These are phyloP conservation scores for Leucophenga maculata DNA, from an alignment of 2,888 invertebrate genomes.

Conservation along the genomic window DNA sequence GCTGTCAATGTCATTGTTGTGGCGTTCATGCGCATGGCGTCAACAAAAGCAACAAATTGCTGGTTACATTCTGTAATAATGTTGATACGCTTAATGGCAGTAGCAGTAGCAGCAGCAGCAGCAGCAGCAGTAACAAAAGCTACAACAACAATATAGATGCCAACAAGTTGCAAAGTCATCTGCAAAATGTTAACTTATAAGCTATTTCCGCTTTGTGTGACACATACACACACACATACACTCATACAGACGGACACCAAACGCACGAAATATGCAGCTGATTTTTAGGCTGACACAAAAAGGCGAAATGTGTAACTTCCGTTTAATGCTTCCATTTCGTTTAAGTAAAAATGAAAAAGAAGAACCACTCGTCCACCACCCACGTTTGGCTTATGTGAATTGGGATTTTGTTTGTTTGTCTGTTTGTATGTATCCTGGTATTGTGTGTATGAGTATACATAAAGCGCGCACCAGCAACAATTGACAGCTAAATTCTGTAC, in stretches of 20 bases:
- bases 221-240: background rate
- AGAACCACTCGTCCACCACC: background rate
- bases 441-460: background rate
- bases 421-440: background rate
- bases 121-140: background rate
- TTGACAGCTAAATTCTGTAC: constrained; percentile 6
- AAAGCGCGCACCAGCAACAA: background rate
- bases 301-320: constrained; percentile 28
- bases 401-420: constrained; percentile 18
- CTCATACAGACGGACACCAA: background rate
- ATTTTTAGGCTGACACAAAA: background rate
- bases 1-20: background rate
- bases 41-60: constrained; percentile 43
- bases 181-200: constrained; percentile 16
- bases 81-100: constrained; percentile 13
- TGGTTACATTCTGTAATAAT: constrained; percentile 46
- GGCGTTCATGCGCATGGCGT: background rate
- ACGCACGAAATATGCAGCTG: background rate
- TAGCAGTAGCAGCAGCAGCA: constrained; percentile 32
- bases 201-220: constrained; percentile 8
- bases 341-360: background rate
- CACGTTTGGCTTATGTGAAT: background rate
- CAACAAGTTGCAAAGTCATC: constrained; percentile 1
- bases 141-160: constrained; percentile 36
- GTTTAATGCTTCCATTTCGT: constrained; percentile 19